Evolutionary conservation across 2,797 vertebrate genomes (phyloP), one percentile per base, ranked within the genome.

Genomic region (Pelobates cultripes): DNA sequence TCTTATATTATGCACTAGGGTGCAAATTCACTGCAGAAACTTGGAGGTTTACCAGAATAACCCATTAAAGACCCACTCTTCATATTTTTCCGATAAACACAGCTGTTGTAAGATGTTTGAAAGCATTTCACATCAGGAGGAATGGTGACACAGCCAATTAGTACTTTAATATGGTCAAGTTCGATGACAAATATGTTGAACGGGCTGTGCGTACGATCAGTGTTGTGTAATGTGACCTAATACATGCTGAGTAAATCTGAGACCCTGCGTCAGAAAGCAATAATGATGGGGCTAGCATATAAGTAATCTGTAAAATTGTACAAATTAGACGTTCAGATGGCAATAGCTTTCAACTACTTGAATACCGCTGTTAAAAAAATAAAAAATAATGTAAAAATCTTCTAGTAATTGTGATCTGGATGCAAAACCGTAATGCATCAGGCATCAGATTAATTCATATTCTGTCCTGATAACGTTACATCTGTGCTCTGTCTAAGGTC

Each of bases 21-120:
- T 89, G 89, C 86, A 90, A 77, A 85, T 88, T 93, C 87, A 77
- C 88, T 89, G 88, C 86, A 78, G 80, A 85, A 86, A 87, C 84
- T 71, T 89, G 90, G 88, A 86, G 77, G 86, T 78, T 90, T 87
- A 87, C 88, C 89, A 90, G 79, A 10, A 12, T 86, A 88, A 88
- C 91, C 86, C 90, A 88, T 90, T 90, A 89, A 89, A 90, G 88
- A 89, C 87, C 90, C 90, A 89, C 2, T 90, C 86, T 90, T 89
- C 85, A 80, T 90, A 88, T 90, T 90, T 7, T 40, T 89, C 88
- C 63, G 61, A 78, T 89, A 89, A 89, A 89, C 89, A 87, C 89
- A 90, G 89, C 90, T 90, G 87, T 86, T 90, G 85, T 75, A 78
- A 88, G 88, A 81, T 80, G 70, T 90, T 89, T 88, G 86, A 91